Percentiles rank a stretch among this genome's conserved stretches.
Evolutionary conservation across 2,113 vertebrate genomes (phyloP).

Genomic region (Condylura cristata): DNA sequence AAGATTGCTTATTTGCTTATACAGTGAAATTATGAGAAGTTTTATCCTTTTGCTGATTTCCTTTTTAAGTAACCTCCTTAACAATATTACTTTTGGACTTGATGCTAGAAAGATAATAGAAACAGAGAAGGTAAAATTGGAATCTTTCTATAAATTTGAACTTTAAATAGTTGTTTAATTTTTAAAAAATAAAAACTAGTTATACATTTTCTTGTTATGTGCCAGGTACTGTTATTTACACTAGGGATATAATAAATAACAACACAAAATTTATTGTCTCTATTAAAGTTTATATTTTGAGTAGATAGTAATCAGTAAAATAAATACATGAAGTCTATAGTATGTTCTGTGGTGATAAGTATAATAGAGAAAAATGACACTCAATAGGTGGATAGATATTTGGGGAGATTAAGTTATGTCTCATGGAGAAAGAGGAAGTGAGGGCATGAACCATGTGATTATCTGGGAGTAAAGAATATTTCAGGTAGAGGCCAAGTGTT

Average conservation of each 20-base stretch:
- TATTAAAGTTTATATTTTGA: not conserved
- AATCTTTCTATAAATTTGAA: slow-evolving; percentile 38
- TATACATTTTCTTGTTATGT: not conserved
- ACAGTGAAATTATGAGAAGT: not conserved
- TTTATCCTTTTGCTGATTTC: slow-evolving; percentile 46
- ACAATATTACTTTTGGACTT: slow-evolving; percentile 10
- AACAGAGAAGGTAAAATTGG: slow-evolving; percentile 39
- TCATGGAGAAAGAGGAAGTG: not conserved
- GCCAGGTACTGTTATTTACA: not conserved
- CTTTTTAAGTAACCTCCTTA: slow-evolving; percentile 36
- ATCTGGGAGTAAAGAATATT: not conserved
- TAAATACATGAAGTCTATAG: not conserved
- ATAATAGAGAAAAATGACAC: not conserved
- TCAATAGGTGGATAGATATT: not conserved
- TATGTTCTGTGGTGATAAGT: not conserved
- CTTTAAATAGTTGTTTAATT: slow-evolving; percentile 1
- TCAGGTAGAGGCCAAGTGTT: not conserved
- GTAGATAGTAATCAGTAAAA: not conserved
- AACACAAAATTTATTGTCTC: not conserved
- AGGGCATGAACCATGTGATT: not conserved
- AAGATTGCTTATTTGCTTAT: not conserved
- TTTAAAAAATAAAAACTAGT: not conserved
- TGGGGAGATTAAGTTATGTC: not conserved
- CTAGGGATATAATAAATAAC: not conserved
- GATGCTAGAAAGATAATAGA: slow-evolving; percentile 20